A percentile compares a stretch with the other conserved stretches of the same genome.
These are phyloP conservation scores for Lysandra coridon DNA, from an alignment of 2,888 invertebrate species.

Conservation along the genomic window DNA sequence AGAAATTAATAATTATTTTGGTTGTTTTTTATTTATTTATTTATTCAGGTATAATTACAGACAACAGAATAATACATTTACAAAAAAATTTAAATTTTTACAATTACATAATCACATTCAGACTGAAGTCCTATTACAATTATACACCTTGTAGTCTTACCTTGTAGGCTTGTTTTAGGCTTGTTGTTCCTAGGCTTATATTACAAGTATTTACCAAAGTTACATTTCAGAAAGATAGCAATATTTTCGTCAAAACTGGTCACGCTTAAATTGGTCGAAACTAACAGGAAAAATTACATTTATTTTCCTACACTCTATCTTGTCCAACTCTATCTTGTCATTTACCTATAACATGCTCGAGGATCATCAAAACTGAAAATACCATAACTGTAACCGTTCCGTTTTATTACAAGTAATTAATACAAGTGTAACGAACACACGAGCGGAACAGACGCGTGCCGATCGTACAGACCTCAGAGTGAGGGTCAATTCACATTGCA, in stretches of 20 bases:
- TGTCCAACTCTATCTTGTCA: too few species aligned
- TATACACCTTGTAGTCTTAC: too few species aligned
- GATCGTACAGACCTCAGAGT: background rate
- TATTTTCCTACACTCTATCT: background rate
- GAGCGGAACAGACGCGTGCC: constrained; percentile 50
- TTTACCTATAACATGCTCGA: too few species aligned
- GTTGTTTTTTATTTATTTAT: background rate
- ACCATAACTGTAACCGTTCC: background rate
- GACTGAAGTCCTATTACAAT: too few species aligned
- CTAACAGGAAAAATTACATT: background rate
- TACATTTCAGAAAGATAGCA: background rate
- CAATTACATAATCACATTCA: too few species aligned
- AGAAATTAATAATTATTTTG: background rate
- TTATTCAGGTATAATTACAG: too few species aligned
- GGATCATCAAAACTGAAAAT: background rate
- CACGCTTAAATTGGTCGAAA: background rate
- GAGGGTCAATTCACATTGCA: constrained; percentile 47
- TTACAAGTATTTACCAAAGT: background rate
- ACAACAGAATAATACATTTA: too few species aligned
- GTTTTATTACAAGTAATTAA: background rate
- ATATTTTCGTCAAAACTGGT: background rate
- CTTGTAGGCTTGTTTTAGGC: too few species aligned
- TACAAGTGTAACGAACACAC: constrained; percentile 48
- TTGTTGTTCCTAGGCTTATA: too few species aligned
- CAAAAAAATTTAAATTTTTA: too few species aligned